Base-by-base conservation (phyloP, 2,888 invertebrate genomes). In the Sipha maydis region DNA sequence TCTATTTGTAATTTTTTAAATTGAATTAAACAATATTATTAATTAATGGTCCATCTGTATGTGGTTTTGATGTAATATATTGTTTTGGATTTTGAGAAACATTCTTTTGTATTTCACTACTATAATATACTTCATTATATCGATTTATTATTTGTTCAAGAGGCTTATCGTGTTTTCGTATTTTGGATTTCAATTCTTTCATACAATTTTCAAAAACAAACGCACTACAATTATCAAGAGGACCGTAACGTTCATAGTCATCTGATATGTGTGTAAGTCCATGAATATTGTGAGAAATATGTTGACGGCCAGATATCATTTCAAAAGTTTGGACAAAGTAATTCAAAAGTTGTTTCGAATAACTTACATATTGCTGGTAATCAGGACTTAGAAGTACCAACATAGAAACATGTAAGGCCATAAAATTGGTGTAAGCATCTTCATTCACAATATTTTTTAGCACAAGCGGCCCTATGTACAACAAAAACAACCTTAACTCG, bases 161-260 rank as follows among this genome's bases (percentile, higher is more conserved):
- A 76, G 31, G 31, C 41, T 76, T 31, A 76, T 76, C 41, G n/a
- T 76, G 78, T 78, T 78, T 78, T 3, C 78, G 54, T 78, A 78
- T 56, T 78, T 56, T 54, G 3, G 78, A n/a, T 78, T 56, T 56
- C 3, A 78, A 31, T 56, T 78, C 78, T 78, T 78, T 78, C 78
- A 56, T 78, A 31, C 31, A 78, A 56, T 78, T 78, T 56, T 78
- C 78, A 56, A 78, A 78, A 28, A 56, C 56, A 78, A 78, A 78
- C 28, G 56, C 78, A 78, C 78, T 78, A 54, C 48, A 41, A 48
- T 77, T 48, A 77, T 48, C 78, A 28, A 78, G 38, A 21, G 78
- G 78, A 17, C 78, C 78, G 56, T 31, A 78, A 19, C 25, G 19
- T 14, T 28, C 19, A 56, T 78, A 78, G 34, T 78, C 78, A 56